Conservation (phyloP, 30 jellyfish, hydroid and myxozoan genomes). For the Mastigias papua region DNA sequence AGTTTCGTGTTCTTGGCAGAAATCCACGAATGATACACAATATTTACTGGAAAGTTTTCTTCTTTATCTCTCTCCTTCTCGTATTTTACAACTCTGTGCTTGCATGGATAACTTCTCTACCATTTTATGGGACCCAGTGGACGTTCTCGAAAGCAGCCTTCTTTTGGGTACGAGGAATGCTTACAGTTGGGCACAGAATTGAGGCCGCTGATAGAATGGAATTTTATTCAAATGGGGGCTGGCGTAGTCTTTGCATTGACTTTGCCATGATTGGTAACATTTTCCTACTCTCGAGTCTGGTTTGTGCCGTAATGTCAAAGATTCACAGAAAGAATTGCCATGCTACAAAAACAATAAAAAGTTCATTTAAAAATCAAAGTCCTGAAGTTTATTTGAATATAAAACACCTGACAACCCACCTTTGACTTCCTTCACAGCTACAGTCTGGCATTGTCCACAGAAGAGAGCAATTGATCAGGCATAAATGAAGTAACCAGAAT, state of each 20-base stretch:
- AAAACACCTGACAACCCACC: slow-evolving; percentile 44
- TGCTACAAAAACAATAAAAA: slow-evolving; percentile 46
- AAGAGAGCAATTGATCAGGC: too few species aligned
- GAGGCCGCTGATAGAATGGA: background rate
- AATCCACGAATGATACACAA: slow-evolving; percentile 73
- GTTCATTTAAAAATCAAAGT: slow-evolving; percentile 39
- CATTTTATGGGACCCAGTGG: slow-evolving; percentile 54
- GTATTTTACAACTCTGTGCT: slow-evolving; percentile 24
- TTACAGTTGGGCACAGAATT: slow-evolving; percentile 27
- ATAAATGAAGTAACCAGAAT: too few species aligned
- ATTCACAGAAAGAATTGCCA: slow-evolving; percentile 40
- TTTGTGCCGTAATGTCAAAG: slow-evolving; percentile 27
- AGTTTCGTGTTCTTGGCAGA: slow-evolving; percentile 56
- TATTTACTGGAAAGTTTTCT: slow-evolving; percentile 25
- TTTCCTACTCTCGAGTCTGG: slow-evolving; percentile 33
- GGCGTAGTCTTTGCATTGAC: slow-evolving; percentile 65
- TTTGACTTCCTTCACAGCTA: slow-evolving; percentile 16
- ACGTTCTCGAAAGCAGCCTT: slow-evolving; percentile 44
- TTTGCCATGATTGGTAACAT: slow-evolving; percentile 32
- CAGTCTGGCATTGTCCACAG: background rate
- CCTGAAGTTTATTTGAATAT: slow-evolving; percentile 64
- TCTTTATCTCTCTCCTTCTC: slow-evolving; percentile 21
- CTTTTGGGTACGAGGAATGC: slow-evolving; percentile 49
- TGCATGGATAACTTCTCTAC: slow-evolving; percentile 46
- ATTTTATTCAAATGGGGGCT: slow-evolving; percentile 65